Conservation (phyloP, 2,113 vertebrate genomes). For the Actinemys pallida region DNA sequence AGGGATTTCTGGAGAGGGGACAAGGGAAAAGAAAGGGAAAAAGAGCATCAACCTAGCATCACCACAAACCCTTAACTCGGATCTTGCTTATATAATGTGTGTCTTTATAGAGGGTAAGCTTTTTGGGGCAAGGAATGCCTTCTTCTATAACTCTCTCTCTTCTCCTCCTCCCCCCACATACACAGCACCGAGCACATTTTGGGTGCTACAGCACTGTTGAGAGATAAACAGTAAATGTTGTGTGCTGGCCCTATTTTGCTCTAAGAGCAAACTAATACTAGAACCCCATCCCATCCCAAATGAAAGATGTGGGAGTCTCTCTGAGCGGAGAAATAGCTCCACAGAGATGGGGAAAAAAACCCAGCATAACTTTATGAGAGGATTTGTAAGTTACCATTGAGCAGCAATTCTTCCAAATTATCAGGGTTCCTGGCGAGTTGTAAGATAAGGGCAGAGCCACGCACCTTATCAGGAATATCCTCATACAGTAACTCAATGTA, state of each 20-base stretch:
- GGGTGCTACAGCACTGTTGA: not conserved
- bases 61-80: not conserved
- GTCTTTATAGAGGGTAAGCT: not conserved
- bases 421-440: conserved; percentile 93
- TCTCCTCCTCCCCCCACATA: not conserved
- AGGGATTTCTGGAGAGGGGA: not conserved
- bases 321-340: not conserved
- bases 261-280: not conserved
- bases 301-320: not conserved
- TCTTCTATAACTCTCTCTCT: not conserved
- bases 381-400: conserved; percentile 84
- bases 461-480: conserved; percentile 92
- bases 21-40: not conserved
- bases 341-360: not conserved
- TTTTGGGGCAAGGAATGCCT: not conserved
- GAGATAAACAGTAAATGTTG: not conserved
- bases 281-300: not conserved
- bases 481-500: conserved; percentile 95
- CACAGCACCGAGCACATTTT: not conserved
- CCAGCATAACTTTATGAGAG: not conserved
- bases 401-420: conserved; percentile 91
- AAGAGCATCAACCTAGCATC: not conserved
- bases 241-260: not conserved
- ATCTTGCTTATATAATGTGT: not conserved
- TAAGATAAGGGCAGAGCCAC: conserved; percentile 91